phyloP scores from a whole-genome alignment of 2,888 invertebrate genomes.

The Dynastes grantii region DNA sequence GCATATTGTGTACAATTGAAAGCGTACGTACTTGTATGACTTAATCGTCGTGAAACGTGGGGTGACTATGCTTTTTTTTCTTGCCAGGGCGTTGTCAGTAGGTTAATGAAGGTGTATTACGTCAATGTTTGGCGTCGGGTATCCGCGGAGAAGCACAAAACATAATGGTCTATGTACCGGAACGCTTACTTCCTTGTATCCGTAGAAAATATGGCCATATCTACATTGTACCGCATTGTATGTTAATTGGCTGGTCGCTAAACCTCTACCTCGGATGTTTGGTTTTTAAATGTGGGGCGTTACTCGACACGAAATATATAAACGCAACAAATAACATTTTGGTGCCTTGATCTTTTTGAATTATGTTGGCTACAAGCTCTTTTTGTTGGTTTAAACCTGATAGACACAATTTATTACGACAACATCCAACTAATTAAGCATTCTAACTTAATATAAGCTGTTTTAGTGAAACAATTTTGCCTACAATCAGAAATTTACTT shows the following conservation, averaged over 20 bases:
- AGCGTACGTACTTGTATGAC: neutral
- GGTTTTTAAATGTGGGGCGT: slow-evolving; percentile 19
- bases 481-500: too few relatives aligned
- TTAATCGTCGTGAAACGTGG: slow-evolving; percentile 1
- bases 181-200: slow-evolving; percentile 29
- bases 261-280: slow-evolving; percentile 11
- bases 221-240: slow-evolving; percentile 31
- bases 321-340: slow-evolving; percentile 6
- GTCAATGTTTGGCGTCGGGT: slow-evolving; percentile 34
- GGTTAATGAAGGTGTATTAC: slow-evolving; percentile 34
- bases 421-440: too few relatives aligned
- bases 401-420: too few relatives aligned
- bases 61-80: slow-evolving; percentile 20
- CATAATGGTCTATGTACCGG: slow-evolving; percentile 6
- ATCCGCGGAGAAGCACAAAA: slow-evolving; percentile 15
- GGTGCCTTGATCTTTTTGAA: slow-evolving; percentile 1
- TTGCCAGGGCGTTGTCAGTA: slow-evolving; percentile 36
- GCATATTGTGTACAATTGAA: neutral
- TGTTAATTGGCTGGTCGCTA: slow-evolving; percentile 24
- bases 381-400: too few relatives aligned
- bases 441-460: too few relatives aligned
- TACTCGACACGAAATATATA: slow-evolving; percentile 16
- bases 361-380: neutral
- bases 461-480: too few relatives aligned
- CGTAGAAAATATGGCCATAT: slow-evolving; percentile 28